These are phyloP conservation scores for Progne subis DNA, from an alignment of 2,113 vertebrate species.

Conservation along the genomic window DNA sequence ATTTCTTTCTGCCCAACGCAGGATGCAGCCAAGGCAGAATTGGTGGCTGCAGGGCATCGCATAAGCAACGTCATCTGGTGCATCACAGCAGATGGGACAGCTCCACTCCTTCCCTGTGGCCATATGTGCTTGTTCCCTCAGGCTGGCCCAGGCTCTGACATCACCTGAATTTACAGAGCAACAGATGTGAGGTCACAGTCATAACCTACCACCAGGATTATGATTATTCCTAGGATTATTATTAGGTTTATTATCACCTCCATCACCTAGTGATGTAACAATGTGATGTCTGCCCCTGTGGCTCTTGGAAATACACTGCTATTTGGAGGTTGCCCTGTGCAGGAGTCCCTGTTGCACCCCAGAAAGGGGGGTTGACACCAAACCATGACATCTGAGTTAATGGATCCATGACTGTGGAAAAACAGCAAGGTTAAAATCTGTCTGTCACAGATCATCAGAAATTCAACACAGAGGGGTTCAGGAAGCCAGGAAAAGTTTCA, in stretches of 20 bases:
- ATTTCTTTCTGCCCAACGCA: neutral
- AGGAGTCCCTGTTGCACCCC: neutral
- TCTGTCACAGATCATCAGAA: neutral
- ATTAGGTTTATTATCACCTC: neutral
- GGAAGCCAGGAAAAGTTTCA: neutral
- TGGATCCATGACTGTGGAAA: neutral
- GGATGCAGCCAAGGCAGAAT: neutral
- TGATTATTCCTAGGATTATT: neutral
- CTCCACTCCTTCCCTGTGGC: neutral
- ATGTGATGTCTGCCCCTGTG: neutral
- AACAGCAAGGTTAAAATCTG: neutral
- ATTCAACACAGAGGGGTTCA: neutral
- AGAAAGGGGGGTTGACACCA: neutral
- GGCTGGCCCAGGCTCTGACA: neutral
- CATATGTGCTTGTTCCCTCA: neutral
- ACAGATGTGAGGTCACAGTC: neutral
- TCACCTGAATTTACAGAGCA: neutral
- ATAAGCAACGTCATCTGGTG: rapidly evolving
- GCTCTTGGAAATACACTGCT: neutral
- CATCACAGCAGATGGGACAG: neutral
- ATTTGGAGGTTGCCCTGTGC: neutral
- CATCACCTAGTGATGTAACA: neutral
- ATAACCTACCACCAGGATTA: neutral
- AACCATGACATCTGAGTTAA: neutral
- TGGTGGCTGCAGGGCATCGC: neutral